Evolutionary conservation across 2,888 invertebrate genomes (phyloP).

Genomic region (Endomychus coccineus): DNA sequence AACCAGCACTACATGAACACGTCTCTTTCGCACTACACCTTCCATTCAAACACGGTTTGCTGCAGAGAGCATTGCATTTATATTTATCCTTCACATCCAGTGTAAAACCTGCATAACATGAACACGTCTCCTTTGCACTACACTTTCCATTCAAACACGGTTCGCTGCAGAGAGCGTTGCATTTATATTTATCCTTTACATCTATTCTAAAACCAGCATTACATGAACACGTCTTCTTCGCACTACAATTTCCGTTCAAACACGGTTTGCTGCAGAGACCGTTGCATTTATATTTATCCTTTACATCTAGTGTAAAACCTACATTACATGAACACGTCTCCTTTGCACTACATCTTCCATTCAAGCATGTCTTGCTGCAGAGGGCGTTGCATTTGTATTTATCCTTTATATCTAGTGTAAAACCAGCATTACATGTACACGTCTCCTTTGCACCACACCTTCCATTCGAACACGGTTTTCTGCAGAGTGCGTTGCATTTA

Average conservation of each 20-base stretch:
- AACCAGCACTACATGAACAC: constrained; percentile 42
- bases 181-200: constrained; percentile 17
- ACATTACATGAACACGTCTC: no score
- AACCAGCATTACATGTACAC: constrained; percentile 34
- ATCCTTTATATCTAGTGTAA: no score
- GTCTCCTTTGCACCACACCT: constrained; percentile 43
- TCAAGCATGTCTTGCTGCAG: no score
- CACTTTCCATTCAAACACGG: constrained; percentile 44
- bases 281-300: no score
- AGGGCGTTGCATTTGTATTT: constrained; percentile 17
- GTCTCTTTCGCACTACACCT: constrained; percentile 31
- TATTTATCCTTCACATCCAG: constrained; percentile 20
- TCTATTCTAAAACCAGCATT: constrained; percentile 12
- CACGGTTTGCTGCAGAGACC: constrained; percentile 23
- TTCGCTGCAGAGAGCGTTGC: constrained; percentile 21
- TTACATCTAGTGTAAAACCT: no score
- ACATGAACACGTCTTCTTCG: constrained; percentile 20
- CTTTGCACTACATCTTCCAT: constrained; percentile 33
- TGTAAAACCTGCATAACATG: constrained; percentile 13
- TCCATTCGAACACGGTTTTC: constrained; percentile 41
- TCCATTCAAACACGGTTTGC: constrained; percentile 20
- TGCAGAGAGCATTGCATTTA: constrained; percentile 28
- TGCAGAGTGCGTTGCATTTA: constrained; percentile 28
- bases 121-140: constrained; percentile 33
- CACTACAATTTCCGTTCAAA: constrained; percentile 19